Conservation (phyloP, 1,140 invertebrate genomes). For the Helicoverpa armigera region DNA sequence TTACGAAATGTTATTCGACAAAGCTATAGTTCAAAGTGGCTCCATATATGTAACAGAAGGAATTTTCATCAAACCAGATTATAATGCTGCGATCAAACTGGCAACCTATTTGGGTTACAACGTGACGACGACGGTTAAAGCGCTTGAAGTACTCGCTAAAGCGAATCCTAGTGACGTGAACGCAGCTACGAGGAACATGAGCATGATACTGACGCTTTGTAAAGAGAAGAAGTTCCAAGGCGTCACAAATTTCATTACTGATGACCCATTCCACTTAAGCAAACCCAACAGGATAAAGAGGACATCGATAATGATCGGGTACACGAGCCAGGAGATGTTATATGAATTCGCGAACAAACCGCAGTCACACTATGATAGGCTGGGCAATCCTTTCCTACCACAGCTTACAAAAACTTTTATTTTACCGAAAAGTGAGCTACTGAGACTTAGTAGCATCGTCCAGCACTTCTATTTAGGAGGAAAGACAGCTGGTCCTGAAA, state of each 20-base stretch:
- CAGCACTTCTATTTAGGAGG: slow-evolving; percentile 56
- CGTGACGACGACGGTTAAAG: slow-evolving; percentile 32
- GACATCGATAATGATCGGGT: slow-evolving; percentile 53
- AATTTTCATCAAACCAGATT: slow-evolving; percentile 50
- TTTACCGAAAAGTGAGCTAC: slow-evolving; percentile 30
- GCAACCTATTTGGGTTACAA: slow-evolving; percentile 43
- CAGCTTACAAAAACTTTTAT: slow-evolving; percentile 52
- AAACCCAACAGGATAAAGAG: slow-evolving; percentile 40
- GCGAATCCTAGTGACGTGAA: slow-evolving; percentile 50
- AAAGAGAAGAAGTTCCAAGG: slow-evolving; percentile 50
- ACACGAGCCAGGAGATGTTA: slow-evolving; percentile 60
- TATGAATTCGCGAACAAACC: slow-evolving; percentile 27
- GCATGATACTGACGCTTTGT: slow-evolving; percentile 45
- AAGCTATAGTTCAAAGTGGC: slow-evolving; percentile 61
- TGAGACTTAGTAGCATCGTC: slow-evolving; percentile 23
- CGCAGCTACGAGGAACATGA: slow-evolving; percentile 27
- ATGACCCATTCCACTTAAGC: slow-evolving; percentile 46
- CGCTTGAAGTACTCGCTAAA: slow-evolving; percentile 49
- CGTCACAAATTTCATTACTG: slow-evolving; percentile 48
- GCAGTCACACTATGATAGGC: slow-evolving; percentile 23
- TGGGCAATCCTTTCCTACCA: slow-evolving; percentile 31
- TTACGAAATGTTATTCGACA: slow-evolving; percentile 52
- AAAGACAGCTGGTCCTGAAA: slow-evolving; percentile 34
- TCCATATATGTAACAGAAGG: slow-evolving; percentile 43
- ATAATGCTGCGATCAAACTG: slow-evolving; percentile 51